These are phyloP conservation scores for Teinopalpus imperialis DNA, from an alignment of 2,888 invertebrate species.

Conservation along the genomic window DNA sequence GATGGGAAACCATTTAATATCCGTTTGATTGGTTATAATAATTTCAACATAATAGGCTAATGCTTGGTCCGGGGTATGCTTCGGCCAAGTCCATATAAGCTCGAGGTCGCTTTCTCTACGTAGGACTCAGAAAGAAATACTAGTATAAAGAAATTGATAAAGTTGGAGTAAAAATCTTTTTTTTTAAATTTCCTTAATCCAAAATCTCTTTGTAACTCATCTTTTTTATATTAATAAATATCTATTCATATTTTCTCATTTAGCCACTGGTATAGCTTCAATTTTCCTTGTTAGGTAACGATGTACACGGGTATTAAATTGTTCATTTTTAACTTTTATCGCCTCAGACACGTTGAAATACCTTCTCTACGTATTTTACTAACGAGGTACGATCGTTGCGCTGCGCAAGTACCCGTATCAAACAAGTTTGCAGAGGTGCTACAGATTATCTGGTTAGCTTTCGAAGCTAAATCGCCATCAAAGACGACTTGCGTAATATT, in stretches of 20 bases:
- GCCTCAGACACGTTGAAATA: slow-evolving; percentile 6
- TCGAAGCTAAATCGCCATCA: slow-evolving; percentile 14
- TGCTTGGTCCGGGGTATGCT: no score
- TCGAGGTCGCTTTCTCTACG: no score
- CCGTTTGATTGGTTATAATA: slow-evolving; percentile 1
- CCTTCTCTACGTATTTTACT: slow-evolving; percentile 12
- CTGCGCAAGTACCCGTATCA: slow-evolving; percentile 13
- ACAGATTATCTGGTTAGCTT: slow-evolving; percentile 20
- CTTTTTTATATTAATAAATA: no score
- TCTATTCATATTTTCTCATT: no score
- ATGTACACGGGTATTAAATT: slow-evolving; percentile 5
- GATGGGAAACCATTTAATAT: no score
- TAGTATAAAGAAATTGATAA: no score
- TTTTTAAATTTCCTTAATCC: no score
- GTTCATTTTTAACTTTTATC: slow-evolving; percentile 14
- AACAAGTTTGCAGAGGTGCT: slow-evolving; percentile 23
- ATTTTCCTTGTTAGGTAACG: slow-evolving; percentile 4
- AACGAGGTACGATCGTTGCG: slow-evolving; percentile 23
- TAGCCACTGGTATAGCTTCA: background rate
- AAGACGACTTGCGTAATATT: background rate
- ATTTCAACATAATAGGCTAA: slow-evolving; percentile 4
- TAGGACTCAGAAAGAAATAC: no score
- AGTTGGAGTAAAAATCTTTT: no score
- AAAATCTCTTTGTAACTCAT: no score
- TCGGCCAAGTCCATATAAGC: no score